A percentile compares a stretch with the other conserved stretches of the same genome.
phyloP scores from a whole-genome alignment of 2,888 invertebrate species.

The Polia nebulosa region DNA sequence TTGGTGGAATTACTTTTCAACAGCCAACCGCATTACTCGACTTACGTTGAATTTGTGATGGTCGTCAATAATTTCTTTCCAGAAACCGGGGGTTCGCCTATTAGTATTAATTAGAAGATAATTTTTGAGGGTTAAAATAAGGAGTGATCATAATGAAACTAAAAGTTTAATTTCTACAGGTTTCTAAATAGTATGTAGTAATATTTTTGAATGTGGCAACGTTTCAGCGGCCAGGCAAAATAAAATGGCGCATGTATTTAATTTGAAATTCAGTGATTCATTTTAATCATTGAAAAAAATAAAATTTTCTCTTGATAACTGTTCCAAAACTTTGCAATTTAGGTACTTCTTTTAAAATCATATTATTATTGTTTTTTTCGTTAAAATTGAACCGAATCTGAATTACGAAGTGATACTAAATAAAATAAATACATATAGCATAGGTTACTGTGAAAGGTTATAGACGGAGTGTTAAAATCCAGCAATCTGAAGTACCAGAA shows the following conservation, averaged over 20 bases:
- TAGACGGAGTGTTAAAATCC: no score
- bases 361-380: neutral
- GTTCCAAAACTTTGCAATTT: no score
- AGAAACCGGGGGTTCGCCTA: neutral
- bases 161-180: neutral
- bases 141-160: slow-evolving; percentile 7
- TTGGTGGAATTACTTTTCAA: neutral
- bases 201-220: slow-evolving; percentile 22
- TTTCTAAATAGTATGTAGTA: slow-evolving; percentile 51
- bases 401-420: slow-evolving; percentile 27
- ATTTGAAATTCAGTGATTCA: neutral
- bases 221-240: slow-evolving; percentile 1
- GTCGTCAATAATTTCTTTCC: neutral
- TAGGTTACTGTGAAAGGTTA: no score
- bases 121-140: slow-evolving; percentile 6
- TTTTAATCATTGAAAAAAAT: neutral
- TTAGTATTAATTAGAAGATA: slow-evolving; percentile 14
- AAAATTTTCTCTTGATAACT: no score
- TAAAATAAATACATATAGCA: slow-evolving; percentile 5
- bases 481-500: no score
- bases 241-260: slow-evolving; percentile 41
- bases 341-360: slow-evolving; percentile 3
- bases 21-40: neutral
- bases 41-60: neutral
- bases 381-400: neutral